Evolutionary conservation across 2,888 invertebrate species (phyloP).

Genomic region (Holacanthella duospinosa): DNA sequence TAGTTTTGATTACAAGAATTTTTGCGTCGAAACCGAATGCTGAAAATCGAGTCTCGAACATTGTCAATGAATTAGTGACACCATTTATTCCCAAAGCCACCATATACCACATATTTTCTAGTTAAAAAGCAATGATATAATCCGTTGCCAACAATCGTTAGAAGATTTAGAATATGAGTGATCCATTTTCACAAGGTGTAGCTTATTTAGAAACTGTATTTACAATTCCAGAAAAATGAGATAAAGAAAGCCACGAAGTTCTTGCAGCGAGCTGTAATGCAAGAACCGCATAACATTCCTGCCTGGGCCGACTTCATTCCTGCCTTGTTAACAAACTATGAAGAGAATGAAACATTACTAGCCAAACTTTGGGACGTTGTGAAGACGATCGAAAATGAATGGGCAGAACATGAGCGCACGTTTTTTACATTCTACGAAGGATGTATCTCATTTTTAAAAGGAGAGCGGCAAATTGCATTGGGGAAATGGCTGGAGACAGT

Average conservation of each 20-base stretch:
- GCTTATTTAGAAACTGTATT: too few relatives aligned
- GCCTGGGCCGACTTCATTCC: neutral
- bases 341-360: neutral
- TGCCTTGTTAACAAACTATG: neutral
- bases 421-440: neutral
- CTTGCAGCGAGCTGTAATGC: neutral
- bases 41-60: too few relatives aligned
- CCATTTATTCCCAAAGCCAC: too few relatives aligned
- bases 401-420: neutral
- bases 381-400: neutral
- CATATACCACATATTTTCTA: too few relatives aligned
- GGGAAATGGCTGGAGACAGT: neutral
- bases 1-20: too few relatives aligned
- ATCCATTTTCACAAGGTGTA: too few relatives aligned
- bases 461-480: too few relatives aligned
- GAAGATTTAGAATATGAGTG: too few relatives aligned
- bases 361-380: neutral
- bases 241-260: neutral
- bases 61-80: too few relatives aligned
- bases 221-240: neutral
- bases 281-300: neutral
- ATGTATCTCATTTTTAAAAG: neutral
- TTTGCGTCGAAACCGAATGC: too few relatives aligned
- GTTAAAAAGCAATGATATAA: too few relatives aligned
- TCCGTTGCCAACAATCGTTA: too few relatives aligned